Conservation (phyloP, 2,797 vertebrate genomes). For the Cyprinodon diabolis region DNA sequence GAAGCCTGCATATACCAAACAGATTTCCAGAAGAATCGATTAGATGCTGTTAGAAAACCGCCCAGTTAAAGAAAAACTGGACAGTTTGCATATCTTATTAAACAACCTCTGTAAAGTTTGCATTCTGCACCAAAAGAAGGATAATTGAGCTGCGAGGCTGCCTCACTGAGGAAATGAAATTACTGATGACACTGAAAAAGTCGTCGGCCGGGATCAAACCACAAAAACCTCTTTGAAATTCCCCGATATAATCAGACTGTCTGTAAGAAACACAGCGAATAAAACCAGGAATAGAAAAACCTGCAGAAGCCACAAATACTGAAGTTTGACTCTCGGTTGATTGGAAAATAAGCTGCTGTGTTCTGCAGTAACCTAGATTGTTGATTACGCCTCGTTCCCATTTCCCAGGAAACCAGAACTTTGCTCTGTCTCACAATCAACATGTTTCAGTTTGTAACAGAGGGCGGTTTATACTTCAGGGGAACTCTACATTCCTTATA, state of each 20-base stretch:
- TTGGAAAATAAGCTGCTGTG: background rate
- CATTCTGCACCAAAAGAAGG: slow-evolving; percentile 11
- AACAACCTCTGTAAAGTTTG: background rate
- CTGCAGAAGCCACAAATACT: background rate
- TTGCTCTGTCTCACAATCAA: slow-evolving; percentile 5
- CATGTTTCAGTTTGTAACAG: slow-evolving; percentile 1
- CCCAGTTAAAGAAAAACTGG: background rate
- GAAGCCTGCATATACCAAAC: slow-evolving; percentile 14
- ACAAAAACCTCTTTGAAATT: slow-evolving; percentile 18
- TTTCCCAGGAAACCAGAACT: slow-evolving; percentile 25
- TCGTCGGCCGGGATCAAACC: slow-evolving; percentile 37
- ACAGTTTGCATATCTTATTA: background rate
- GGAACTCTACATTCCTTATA: background rate
- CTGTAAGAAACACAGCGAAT: slow-evolving; percentile 7
- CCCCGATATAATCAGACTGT: slow-evolving; percentile 4
- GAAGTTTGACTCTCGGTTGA: background rate
- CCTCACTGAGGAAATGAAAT: slow-evolving; percentile 44
- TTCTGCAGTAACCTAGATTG: background rate
- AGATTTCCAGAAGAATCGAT: slow-evolving; percentile 6
- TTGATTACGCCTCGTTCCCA: background rate
- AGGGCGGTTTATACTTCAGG: background rate
- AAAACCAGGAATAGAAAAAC: slow-evolving; percentile 5
- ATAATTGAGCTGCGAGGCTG: background rate
- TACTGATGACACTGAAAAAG: slow-evolving; percentile 34
- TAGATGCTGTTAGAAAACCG: background rate